phyloP scores from a whole-genome alignment of 1,140 invertebrate species.

The Aphaenogaster rudis region DNA sequence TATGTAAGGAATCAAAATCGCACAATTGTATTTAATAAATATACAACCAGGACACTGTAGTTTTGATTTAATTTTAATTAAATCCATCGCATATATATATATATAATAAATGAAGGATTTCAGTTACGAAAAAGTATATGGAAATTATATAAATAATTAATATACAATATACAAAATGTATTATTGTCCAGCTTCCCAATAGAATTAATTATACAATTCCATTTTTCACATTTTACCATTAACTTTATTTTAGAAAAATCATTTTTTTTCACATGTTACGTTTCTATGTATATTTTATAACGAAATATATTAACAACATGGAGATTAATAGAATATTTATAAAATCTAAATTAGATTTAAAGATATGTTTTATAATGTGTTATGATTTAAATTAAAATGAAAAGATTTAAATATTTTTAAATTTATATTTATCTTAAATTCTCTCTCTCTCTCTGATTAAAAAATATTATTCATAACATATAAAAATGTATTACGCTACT shows the following conservation, averaged over 20 bases:
- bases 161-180: not conserved
- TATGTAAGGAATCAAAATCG: constrained; percentile 15
- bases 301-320: not conserved
- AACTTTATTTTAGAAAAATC: not conserved
- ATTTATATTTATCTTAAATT: not conserved
- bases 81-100: not conserved
- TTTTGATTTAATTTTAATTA: constrained; percentile 26
- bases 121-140: not conserved
- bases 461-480: not conserved
- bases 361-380: not conserved
- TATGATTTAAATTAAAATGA: not conserved
- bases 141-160: not conserved
- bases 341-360: not conserved
- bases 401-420: not conserved
- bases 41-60: not conserved
- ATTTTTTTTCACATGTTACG: not conserved
- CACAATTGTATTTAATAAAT: constrained; percentile 21
- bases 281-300: not conserved
- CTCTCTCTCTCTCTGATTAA: no score
- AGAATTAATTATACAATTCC: not conserved
- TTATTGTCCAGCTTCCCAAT: no score
- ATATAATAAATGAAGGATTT: not conserved
- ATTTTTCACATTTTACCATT: not conserved
- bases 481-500: not conserved
- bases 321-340: not conserved